Base-by-base conservation (phyloP, 92 coral and sea anemone species). In the Nematostella vectensis region DNA sequence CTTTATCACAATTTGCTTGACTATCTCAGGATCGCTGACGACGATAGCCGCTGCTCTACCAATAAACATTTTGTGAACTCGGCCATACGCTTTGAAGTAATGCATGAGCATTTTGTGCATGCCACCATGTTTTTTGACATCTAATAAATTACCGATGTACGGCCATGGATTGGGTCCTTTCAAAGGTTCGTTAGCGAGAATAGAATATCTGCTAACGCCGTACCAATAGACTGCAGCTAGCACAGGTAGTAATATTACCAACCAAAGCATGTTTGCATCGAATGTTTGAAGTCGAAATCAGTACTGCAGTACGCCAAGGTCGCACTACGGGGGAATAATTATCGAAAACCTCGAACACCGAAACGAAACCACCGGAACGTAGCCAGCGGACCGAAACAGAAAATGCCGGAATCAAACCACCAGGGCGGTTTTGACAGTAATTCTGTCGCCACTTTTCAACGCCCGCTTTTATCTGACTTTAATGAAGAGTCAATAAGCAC, bases 141-240 rank as follows among this genome's bases (percentile, higher is more conserved):
- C 85, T n/a, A 42, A 67, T n/a, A 83, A 56, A 57, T 72, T 83
- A 1, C 91, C 91, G 3, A 83, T 20, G 71, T 71, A 83, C 4
- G 91, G 91, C 85, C 77, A 77, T 0, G 85, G 81, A 53, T 60
- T 73, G 1, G 85, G 78, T 11, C 85, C 91, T 0, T 69, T 77
- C 20, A 72, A 60, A 0, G 74, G 66, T 0, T 75, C 65, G 48
- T 52, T 36, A 3, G 77, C 55, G 24, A 83, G 59, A 22, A 77
- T 17, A 2, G 75, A 58, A 57, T 77, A 83, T 2, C 66, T 45
- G 29, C 68, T 58, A 9, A 77, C 50, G 1, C 91, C 91, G 27
- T 47, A 56, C 91, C 91, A 83, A 64, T 72, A 72, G 23, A 77
- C 15, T 1, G 77, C 16, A 29, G 50, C 58, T n/a, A 83, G 36